These are phyloP conservation scores for Macroglossus sobrinus DNA, from an alignment of 2,113 vertebrate species.

Conservation along the genomic window DNA sequence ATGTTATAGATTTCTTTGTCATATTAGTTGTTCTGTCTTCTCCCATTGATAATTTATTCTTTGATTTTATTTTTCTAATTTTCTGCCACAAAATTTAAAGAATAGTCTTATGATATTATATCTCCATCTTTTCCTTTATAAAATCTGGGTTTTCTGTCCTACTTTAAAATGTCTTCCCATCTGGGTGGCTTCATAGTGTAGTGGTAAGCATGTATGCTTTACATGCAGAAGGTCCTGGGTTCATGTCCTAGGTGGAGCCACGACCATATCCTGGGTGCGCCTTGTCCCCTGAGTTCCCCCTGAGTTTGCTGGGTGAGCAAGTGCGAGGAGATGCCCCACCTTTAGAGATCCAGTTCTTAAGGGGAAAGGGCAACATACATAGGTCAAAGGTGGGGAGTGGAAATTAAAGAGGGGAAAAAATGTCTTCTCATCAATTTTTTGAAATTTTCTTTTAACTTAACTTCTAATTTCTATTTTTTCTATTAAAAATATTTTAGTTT, in stretches of 20 bases:
- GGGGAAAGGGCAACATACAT: too few species aligned
- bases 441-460: not conserved
- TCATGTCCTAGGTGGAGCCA: too few species aligned
- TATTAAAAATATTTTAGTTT: constrained; percentile 3
- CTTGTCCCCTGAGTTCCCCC: too few species aligned
- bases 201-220: too few species aligned
- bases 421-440: not conserved
- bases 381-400: too few species aligned
- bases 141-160: not conserved
- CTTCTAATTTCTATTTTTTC: not conserved
- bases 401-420: not conserved
- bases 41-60: not conserved
- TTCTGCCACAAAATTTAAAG: not conserved
- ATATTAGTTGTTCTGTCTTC: not conserved
- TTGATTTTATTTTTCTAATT: constrained; percentile 31
- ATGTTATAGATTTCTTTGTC: not conserved
- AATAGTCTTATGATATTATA: not conserved
- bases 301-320: too few species aligned
- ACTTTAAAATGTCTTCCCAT: not conserved
- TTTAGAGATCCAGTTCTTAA: too few species aligned
- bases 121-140: not conserved
- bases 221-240: too few species aligned
- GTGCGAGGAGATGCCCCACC: too few species aligned
- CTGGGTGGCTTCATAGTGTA: too few species aligned
- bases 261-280: too few species aligned